Percentiles rank a stretch among this genome's conserved stretches.
Evolutionary conservation across 2,888 invertebrate species (phyloP).

Genomic region (Dasypogon diadema): DNA sequence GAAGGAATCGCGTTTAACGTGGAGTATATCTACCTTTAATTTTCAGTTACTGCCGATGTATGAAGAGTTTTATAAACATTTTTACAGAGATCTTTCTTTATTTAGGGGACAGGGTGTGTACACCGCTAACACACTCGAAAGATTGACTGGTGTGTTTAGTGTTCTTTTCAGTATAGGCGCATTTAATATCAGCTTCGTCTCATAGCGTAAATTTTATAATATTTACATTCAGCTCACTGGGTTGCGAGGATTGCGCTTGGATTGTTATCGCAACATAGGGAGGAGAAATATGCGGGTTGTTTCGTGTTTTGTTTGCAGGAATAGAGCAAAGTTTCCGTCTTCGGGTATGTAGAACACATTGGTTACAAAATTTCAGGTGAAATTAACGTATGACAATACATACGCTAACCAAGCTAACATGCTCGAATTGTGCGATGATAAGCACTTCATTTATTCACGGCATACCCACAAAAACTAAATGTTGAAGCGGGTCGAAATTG

Average conservation of each 20-base stretch:
- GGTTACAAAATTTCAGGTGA: conserved; percentile 47
- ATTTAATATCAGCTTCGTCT: conserved; percentile 14
- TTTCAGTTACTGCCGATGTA: not conserved
- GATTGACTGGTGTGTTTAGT: not conserved
- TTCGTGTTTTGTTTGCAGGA: conserved; percentile 23
- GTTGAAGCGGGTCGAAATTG: conserved; percentile 7
- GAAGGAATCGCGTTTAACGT: conserved; percentile 15
- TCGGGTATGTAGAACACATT: conserved; percentile 18
- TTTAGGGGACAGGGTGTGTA: not conserved
- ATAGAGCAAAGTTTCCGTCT: conserved; percentile 2
- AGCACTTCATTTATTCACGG: conserved; percentile 37
- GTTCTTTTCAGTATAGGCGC: no score
- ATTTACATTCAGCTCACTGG: conserved; percentile 34
- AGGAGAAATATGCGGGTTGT: conserved; percentile 38
- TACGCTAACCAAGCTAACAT: conserved; percentile 33
- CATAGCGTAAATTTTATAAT: conserved; percentile 16
- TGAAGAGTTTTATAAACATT: conserved; percentile 42
- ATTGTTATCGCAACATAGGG: conserved; percentile 17
- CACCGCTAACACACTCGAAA: not conserved
- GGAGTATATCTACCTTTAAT: conserved; percentile 1
- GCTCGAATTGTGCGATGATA: conserved; percentile 35
- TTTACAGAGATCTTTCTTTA: conserved; percentile 17
- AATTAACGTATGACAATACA: conserved; percentile 44
- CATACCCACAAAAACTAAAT: not conserved
- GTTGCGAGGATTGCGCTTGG: conserved; percentile 19